phyloP scores from a whole-genome alignment of 2,113 vertebrate species.

The Leiothrix lutea region DNA sequence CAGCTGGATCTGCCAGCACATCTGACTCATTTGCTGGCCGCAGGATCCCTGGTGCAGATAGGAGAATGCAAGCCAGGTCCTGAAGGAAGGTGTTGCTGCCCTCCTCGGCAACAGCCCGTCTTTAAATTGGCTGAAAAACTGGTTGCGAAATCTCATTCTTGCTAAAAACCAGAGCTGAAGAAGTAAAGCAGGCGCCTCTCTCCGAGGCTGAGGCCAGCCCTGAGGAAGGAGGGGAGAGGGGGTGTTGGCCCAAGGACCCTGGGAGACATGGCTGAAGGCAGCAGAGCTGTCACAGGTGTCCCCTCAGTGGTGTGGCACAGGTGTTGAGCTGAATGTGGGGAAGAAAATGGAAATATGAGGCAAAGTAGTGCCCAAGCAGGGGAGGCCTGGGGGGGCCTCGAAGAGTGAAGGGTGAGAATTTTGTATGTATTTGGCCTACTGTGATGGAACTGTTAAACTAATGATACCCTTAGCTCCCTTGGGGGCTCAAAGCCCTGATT shows the following conservation, averaged over 20 bases:
- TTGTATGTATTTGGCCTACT: neutral
- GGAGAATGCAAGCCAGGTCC: neutral
- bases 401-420: neutral
- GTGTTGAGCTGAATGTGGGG: accelerated
- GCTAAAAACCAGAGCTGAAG: neutral
- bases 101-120: neutral
- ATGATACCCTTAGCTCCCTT: conserved; percentile 11
- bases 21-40: neutral
- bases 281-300: neutral
- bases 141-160: neutral
- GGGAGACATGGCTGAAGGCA: accelerated
- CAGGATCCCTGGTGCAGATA: neutral
- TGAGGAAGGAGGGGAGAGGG: neutral
- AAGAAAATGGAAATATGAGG: neutral
- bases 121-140: neutral
- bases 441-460: conserved; percentile 8
- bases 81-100: conserved; percentile 35
- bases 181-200: neutral
- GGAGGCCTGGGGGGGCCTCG: neutral
- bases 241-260: neutral
- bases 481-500: conserved; percentile 31
- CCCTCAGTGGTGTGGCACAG: accelerated
- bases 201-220: neutral
- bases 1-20: neutral
- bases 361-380: neutral